Conservation (phyloP, 2,797 vertebrate species). For the Pogoniulus pusillus region DNA sequence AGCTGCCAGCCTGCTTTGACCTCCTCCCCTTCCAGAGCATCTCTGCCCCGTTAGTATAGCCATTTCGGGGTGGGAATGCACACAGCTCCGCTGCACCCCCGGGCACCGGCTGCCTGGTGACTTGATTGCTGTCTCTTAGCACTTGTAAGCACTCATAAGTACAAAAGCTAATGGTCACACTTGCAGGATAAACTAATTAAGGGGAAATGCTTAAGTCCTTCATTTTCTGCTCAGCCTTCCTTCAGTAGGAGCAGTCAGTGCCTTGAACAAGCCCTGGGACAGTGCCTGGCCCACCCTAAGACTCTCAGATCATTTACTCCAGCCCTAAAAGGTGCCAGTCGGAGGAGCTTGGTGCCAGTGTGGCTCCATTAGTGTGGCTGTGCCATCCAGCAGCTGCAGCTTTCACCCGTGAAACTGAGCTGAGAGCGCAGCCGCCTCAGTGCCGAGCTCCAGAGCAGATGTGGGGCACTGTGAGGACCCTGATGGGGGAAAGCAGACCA, state of each 20-base stretch:
- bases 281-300: background rate
- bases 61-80: background rate
- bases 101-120: background rate
- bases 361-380: too few relatives aligned
- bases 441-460: background rate
- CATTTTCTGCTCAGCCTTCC: background rate
- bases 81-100: background rate
- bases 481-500: background rate
- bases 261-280: background rate
- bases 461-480: background rate
- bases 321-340: background rate
- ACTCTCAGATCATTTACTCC: background rate
- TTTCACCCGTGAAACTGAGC: background rate
- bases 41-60: background rate
- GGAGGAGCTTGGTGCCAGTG: background rate
- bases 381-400: background rate
- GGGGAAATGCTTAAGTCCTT: constrained; percentile 22
- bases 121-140: constrained; percentile 61
- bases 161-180: constrained; percentile 69
- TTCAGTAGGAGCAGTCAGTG: background rate
- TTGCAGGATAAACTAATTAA: constrained; percentile 70
- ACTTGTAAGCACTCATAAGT: constrained; percentile 54
- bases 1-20: background rate
- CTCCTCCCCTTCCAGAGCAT: background rate
- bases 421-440: background rate